These are phyloP conservation scores for Phrynocephalus vlangalii DNA, from an alignment of 2,797 vertebrate species.

Conservation along the genomic window DNA sequence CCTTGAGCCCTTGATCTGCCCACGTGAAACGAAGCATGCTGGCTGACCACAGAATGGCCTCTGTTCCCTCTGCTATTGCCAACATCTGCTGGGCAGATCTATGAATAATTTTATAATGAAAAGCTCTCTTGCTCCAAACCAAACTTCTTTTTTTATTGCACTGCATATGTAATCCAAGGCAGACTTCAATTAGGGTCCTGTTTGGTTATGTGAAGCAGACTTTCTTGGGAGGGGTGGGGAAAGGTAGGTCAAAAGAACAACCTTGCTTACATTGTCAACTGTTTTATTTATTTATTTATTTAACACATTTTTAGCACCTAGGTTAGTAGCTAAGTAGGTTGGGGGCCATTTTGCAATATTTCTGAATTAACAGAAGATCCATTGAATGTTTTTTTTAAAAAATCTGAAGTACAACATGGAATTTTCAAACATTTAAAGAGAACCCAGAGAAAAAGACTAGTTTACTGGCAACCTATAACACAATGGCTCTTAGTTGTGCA, in stretches of 20 bases:
- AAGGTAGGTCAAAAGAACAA: background rate
- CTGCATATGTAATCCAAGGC: conserved; percentile 21
- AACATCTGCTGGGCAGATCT: conserved; percentile 75
- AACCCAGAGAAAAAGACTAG: background rate
- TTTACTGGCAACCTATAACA: background rate
- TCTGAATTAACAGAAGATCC: conserved; percentile 27
- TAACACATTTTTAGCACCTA: no score
- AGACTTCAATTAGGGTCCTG: conserved; percentile 5
- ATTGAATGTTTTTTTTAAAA: background rate
- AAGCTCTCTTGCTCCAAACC: conserved; percentile 52
- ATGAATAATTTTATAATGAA: conserved; percentile 66
- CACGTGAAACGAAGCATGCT: conserved; percentile 69
- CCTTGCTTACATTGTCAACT: background rate
- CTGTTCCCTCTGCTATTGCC: conserved; percentile 71
- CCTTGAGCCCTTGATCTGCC: conserved; percentile 70
- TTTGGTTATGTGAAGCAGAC: background rate
- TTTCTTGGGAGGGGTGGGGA: conserved; percentile 22
- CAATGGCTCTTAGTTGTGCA: background rate
- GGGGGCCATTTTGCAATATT: background rate
- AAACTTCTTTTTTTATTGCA: conserved; percentile 16
- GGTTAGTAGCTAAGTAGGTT: no score
- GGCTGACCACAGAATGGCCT: conserved; percentile 71
- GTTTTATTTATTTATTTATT: background rate
- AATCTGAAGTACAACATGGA: background rate
- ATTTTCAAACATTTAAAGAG: background rate